A percentile compares a stretch with the other conserved stretches of the same genome.
Conservation (phyloP, 2,797 vertebrate genomes). For the Lepilemur ruficaudatus region DNA sequence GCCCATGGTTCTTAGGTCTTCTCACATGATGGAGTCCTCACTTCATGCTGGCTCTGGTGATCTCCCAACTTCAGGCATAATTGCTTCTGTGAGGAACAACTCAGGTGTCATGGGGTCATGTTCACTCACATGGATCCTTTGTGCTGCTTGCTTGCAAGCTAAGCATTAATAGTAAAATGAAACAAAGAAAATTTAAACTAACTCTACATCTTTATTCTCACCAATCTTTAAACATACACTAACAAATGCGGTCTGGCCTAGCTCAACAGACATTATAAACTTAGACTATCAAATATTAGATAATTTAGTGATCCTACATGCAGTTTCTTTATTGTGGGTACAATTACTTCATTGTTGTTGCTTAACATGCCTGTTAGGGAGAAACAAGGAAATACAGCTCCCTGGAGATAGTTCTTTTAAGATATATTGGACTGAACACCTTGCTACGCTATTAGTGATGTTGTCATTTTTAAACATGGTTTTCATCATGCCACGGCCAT, state of each 20-base stretch:
- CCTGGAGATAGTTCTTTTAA: conserved; percentile 9
- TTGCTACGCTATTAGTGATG: neutral
- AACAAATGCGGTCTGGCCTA: neutral
- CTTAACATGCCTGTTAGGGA: conserved; percentile 10
- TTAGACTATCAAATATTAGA: neutral
- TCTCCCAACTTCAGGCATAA: neutral
- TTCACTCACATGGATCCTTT: neutral
- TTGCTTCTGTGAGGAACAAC: neutral
- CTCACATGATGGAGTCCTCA: neutral
- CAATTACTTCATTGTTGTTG: conserved; percentile 1
- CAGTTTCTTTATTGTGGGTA: neutral
- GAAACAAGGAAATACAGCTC: neutral
- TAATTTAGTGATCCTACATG: neutral
- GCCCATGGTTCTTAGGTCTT: neutral
- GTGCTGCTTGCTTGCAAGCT: neutral
- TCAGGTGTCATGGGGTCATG: neutral
- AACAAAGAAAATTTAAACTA: neutral
- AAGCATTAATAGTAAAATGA: neutral
- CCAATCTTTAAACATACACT: neutral
- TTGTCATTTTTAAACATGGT: conserved; percentile 39
- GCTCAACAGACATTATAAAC: neutral
- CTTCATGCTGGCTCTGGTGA: neutral
- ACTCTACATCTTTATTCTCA: neutral
- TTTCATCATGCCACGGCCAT: conserved; percentile 20
- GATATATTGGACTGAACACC: neutral